Percentiles rank a stretch among this genome's conserved stretches.
These are phyloP conservation scores for Coenobita brevimanus DNA, from an alignment of 1,140 invertebrate species.

Conservation along the genomic window DNA sequence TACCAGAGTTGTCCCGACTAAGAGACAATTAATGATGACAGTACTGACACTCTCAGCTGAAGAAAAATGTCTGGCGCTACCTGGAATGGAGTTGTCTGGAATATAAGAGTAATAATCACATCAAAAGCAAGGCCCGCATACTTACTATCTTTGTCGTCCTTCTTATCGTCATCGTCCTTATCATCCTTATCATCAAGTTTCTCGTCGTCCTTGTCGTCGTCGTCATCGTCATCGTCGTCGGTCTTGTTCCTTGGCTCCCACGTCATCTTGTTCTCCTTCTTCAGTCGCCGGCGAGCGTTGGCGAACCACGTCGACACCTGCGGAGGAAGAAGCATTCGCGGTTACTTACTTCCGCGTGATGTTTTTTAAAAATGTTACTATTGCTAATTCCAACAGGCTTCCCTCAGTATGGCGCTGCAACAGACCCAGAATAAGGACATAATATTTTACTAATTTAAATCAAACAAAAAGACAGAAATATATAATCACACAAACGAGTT, in stretches of 20 bases:
- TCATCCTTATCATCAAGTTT: slow-evolving; percentile 76
- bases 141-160: slow-evolving; percentile 69
- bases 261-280: slow-evolving; percentile 84
- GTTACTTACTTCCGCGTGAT: neutral
- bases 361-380: neutral
- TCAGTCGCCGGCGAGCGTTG: slow-evolving; percentile 79
- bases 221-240: slow-evolving; percentile 76
- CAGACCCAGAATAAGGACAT: neutral
- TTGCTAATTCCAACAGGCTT: too few species aligned
- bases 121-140: too few species aligned
- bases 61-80: too few species aligned
- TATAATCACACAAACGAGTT: neutral
- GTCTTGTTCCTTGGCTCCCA: slow-evolving; percentile 78
- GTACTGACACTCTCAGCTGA: too few species aligned
- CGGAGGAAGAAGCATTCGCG: neutral
- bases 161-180: slow-evolving; percentile 72
- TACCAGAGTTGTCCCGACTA: too few species aligned
- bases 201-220: slow-evolving; percentile 71
- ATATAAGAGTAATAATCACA: too few species aligned
- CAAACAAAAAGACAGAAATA: neutral
- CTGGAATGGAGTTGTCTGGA: too few species aligned
- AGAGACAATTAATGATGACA: too few species aligned
- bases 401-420: too few species aligned
- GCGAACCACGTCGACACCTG: slow-evolving; percentile 83
- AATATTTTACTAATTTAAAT: neutral